These are phyloP conservation scores for Mastomys coucha DNA, from an alignment of 2,113 vertebrate species.

Conservation along the genomic window DNA sequence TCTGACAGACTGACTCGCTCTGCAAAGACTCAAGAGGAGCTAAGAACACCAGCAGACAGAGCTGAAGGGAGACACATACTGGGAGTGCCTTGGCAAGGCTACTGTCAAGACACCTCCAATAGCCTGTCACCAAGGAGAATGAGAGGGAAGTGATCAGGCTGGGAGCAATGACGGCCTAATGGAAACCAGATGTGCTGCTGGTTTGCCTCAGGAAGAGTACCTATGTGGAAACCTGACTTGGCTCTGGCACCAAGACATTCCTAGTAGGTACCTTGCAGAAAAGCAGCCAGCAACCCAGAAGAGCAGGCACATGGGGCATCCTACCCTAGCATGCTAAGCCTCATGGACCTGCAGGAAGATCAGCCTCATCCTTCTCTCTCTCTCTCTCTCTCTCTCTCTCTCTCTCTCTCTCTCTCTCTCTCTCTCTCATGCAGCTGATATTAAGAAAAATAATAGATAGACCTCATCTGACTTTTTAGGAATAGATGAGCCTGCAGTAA, in stretches of 20 bases:
- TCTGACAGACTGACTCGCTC: conserved; percentile 30
- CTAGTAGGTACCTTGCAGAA: neutral
- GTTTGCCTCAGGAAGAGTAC: neutral
- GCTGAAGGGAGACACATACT: neutral
- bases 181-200: conserved; percentile 62
- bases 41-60: neutral
- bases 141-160: neutral
- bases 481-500: conserved; percentile 41
- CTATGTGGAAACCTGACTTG: neutral
- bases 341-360: conserved; percentile 28
- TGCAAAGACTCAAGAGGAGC: conserved; percentile 22
- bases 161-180: conserved; percentile 28
- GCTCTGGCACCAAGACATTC: neutral
- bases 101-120: conserved; percentile 58
- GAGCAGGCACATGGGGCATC: neutral
- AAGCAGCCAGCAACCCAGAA: neutral
- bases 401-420: no score
- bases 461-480: conserved; percentile 49
- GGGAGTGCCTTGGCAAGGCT: conserved; percentile 21
- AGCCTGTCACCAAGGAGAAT: conserved; percentile 65
- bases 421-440: conserved; percentile 35
- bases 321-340: neutral
- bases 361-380: conserved; percentile 9
- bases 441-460: conserved; percentile 70
- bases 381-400: no score